These are phyloP conservation scores for Ochotona princeps DNA, from an alignment of 2,113 vertebrate genomes.

Conservation along the genomic window DNA sequence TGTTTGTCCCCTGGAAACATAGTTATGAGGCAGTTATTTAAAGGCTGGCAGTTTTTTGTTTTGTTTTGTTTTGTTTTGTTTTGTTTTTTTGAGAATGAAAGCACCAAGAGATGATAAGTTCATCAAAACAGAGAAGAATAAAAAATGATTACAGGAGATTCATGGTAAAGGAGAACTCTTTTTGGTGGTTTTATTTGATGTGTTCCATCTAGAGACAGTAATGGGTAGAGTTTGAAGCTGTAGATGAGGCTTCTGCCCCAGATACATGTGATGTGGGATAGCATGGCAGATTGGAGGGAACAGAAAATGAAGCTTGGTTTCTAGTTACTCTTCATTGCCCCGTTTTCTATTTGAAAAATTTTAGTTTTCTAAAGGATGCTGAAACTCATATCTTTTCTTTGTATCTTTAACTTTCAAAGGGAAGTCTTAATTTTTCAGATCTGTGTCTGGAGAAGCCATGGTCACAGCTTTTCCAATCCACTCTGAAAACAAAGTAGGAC, in stretches of 20 bases:
- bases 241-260: neutral
- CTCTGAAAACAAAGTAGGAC: neutral
- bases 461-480: neutral
- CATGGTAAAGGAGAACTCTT: neutral
- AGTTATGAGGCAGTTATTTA: constrained; percentile 46
- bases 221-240: neutral
- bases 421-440: neutral
- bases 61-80: too few relatives aligned
- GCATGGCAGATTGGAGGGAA: neutral
- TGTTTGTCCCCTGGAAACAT: constrained; percentile 25
- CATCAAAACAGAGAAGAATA: neutral
- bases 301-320: neutral
- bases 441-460: neutral
- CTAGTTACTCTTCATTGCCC: neutral
- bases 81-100: constrained; percentile 12
- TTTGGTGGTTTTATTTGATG: neutral
- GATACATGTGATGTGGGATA: neutral
- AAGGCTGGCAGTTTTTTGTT: neutral
- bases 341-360: neutral
- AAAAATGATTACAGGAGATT: neutral
- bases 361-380: neutral
- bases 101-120: neutral
- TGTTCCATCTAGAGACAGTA: neutral
- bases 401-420: too few relatives aligned
- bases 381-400: neutral